Percentiles rank a stretch among this genome's conserved stretches.
Evolutionary conservation across 2,797 vertebrate species (phyloP).

Genomic region (Epinephelus awoara): DNA sequence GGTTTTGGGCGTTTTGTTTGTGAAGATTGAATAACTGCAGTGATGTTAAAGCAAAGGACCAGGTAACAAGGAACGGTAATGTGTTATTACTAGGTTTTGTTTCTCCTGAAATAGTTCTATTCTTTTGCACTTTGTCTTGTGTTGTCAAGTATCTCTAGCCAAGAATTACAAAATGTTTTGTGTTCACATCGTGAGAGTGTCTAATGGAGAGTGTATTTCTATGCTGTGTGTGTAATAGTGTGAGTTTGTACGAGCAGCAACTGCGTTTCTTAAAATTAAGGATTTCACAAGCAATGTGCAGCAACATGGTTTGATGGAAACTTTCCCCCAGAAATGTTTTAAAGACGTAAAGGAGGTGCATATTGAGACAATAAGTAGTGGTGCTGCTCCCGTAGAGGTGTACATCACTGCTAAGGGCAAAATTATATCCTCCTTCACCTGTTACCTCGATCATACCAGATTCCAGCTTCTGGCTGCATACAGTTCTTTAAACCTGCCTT

Average conservation of each 20-base stretch:
- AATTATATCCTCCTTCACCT: conserved; percentile 42
- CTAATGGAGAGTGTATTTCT: background rate
- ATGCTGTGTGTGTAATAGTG: background rate
- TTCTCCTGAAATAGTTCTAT: conserved; percentile 61
- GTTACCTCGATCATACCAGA: conserved; percentile 40
- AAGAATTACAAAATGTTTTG: background rate
- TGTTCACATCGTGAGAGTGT: background rate
- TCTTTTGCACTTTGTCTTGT: conserved; percentile 56
- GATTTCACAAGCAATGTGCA: background rate
- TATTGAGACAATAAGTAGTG: background rate
- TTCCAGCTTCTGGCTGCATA: conserved; percentile 4
- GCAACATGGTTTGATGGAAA: background rate
- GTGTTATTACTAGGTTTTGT: conserved; percentile 73
- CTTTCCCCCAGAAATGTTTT: background rate
- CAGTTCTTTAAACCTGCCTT: conserved; percentile 26
- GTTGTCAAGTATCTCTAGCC: conserved; percentile 13
- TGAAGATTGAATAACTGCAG: conserved; percentile 85
- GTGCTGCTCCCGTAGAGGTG: background rate
- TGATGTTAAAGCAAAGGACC: conserved; percentile 73
- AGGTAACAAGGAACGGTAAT: conserved; percentile 76
- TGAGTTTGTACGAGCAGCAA: conserved; percentile 11
- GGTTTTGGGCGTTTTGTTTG: conserved; percentile 84
- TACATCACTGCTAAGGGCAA: conserved; percentile 22
- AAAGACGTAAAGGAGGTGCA: background rate
- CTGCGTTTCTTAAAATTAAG: background rate